Evolutionary conservation across 2,113 vertebrate species (phyloP).

Genomic region (Natator depressus): DNA sequence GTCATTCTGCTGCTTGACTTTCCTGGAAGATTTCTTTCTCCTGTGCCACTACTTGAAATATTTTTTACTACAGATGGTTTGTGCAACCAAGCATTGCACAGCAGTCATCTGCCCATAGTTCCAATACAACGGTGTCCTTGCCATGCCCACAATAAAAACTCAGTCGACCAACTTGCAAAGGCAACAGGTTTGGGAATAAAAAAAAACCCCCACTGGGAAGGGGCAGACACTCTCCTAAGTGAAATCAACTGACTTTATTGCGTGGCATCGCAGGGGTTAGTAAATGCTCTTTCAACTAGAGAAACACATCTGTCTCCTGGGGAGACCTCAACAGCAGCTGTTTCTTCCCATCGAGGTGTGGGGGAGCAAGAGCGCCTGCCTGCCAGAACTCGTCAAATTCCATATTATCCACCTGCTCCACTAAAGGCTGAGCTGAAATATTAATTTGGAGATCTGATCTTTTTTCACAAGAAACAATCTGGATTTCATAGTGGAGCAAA

Average conservation of each 20-base stretch:
- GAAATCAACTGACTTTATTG: not conserved
- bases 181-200: not conserved
- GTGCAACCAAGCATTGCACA: not conserved
- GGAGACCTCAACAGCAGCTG: not conserved
- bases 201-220: not conserved
- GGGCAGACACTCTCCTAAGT: not conserved
- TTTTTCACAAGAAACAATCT: constrained; percentile 60
- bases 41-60: not conserved
- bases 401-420: constrained; percentile 52
- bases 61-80: not conserved
- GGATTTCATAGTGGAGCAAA: constrained; percentile 55
- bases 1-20: not conserved
- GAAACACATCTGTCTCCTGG: not conserved
- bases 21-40: not conserved
- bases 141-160: not conserved
- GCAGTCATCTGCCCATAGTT: not conserved
- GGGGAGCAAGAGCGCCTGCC: not conserved
- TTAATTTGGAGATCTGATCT: constrained; percentile 64
- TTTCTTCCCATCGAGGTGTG: not conserved
- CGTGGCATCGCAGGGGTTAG: not conserved
- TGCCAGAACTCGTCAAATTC: constrained; percentile 33
- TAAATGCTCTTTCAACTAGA: not conserved
- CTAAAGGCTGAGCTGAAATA: constrained; percentile 54
- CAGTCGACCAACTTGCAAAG: not conserved
- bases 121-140: not conserved